Conservation (phyloP, 2,113 vertebrate genomes). For the Oriolus oriolus region DNA sequence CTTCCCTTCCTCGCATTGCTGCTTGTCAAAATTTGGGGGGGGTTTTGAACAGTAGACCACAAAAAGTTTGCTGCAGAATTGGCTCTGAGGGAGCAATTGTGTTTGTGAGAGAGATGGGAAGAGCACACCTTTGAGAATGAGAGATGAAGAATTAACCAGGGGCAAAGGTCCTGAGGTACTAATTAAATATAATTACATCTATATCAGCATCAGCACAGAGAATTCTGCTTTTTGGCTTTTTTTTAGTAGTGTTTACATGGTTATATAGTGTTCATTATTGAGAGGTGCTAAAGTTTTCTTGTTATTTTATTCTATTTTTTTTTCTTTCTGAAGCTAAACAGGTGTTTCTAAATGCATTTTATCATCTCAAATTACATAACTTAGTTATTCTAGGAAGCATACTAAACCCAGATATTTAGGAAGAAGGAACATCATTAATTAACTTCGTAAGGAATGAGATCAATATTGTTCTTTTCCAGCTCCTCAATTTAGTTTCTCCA, state of each 20-base stretch:
- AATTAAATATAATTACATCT: neutral
- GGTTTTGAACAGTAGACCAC: neutral
- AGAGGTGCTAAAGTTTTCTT: neutral
- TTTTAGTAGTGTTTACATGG: neutral
- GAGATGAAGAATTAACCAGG: neutral
- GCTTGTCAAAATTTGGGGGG: neutral
- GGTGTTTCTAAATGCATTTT: neutral
- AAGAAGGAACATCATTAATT: neutral
- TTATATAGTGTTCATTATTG: neutral
- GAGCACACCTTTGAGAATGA: neutral
- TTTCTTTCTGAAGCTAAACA: neutral
- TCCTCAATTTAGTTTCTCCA: neutral
- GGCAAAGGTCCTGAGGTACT: neutral
- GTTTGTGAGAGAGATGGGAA: neutral
- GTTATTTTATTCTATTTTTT: neutral
- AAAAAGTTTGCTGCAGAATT: neutral
- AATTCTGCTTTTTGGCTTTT: neutral
- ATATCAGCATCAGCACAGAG: neutral
- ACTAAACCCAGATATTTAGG: neutral
- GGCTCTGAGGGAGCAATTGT: neutral
- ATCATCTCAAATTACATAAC: neutral
- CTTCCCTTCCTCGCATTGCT: neutral
- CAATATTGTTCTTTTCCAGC: neutral
- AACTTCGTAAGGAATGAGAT: neutral
- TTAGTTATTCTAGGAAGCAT: neutral